phyloP scores from a whole-genome alignment of 2,113 vertebrate genomes.

The Uria aalge region DNA sequence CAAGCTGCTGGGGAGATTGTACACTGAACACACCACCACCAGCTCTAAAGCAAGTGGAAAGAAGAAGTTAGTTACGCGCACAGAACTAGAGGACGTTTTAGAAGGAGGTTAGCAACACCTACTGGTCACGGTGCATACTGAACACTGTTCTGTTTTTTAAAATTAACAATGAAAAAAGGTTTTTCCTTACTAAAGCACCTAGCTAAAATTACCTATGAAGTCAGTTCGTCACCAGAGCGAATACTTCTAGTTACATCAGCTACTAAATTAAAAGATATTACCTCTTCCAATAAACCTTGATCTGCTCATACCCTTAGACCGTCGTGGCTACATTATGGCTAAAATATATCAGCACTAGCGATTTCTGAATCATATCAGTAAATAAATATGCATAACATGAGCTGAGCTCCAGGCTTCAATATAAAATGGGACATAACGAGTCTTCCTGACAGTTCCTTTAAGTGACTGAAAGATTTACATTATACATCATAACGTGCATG shows the following conservation, averaged over 20 bases:
- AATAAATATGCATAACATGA: background rate
- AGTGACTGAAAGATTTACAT: background rate
- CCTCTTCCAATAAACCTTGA: background rate
- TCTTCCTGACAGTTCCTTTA: background rate
- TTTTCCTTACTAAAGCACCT: background rate
- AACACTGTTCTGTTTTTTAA: background rate
- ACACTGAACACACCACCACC: background rate
- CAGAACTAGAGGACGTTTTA: background rate
- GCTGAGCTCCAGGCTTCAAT: background rate
- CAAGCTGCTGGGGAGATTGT: background rate
- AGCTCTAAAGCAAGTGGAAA: background rate
- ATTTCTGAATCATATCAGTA: background rate
- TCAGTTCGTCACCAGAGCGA: background rate
- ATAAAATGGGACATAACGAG: background rate
- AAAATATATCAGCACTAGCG: background rate
- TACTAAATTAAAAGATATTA: background rate
- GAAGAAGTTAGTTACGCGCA: background rate
- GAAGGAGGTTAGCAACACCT: slow-evolving; percentile 66
- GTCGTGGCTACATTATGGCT: background rate
- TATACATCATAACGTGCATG: background rate
- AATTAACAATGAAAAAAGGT: background rate
- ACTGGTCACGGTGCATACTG: slow-evolving; percentile 42
- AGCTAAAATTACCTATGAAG: background rate
- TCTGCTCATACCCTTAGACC: background rate
- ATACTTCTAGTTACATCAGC: background rate